Evolutionary conservation across 2,888 invertebrate species (phyloP).

Genomic region (Andricus quercusramuli): DNA sequence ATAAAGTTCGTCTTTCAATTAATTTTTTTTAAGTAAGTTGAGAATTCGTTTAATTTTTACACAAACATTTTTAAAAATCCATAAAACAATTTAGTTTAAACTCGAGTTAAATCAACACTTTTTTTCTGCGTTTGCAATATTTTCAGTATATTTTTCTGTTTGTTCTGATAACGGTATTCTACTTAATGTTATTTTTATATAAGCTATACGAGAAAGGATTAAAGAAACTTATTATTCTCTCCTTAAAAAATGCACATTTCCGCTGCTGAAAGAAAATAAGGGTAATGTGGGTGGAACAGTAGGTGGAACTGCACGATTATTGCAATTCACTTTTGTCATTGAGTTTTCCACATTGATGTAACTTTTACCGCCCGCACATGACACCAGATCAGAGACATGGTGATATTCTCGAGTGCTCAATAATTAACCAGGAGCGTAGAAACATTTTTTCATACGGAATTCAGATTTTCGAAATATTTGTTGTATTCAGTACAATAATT

Average conservation of each 20-base stretch:
- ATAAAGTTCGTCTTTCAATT: too few relatives aligned
- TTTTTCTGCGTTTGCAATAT: neutral
- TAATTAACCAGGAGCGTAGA: neutral
- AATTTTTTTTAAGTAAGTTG: too few relatives aligned
- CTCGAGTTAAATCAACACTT: too few relatives aligned
- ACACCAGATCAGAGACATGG: conserved; percentile 15
- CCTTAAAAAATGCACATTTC: conserved; percentile 17
- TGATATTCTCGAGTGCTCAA: neutral
- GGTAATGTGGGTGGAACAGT: conserved; percentile 31
- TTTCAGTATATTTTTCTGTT: neutral
- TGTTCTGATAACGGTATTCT: conserved; percentile 1
- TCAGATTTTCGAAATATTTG: neutral
- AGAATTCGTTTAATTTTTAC: too few relatives aligned
- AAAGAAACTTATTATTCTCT: neutral
- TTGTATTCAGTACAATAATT: too few relatives aligned
- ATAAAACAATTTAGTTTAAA: too few relatives aligned
- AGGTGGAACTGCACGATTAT: conserved; percentile 13
- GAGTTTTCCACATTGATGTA: conserved; percentile 39
- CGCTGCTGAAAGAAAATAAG: conserved; percentile 25
- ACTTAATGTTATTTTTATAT: neutral
- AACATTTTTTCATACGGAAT: neutral
- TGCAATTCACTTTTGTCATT: conserved; percentile 25
- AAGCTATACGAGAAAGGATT: neutral
- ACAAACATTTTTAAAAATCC: too few relatives aligned
- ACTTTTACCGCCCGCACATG: conserved; percentile 49